These are phyloP conservation scores for Characodon lateralis DNA, from an alignment of 2,797 vertebrate genomes.

Conservation along the genomic window DNA sequence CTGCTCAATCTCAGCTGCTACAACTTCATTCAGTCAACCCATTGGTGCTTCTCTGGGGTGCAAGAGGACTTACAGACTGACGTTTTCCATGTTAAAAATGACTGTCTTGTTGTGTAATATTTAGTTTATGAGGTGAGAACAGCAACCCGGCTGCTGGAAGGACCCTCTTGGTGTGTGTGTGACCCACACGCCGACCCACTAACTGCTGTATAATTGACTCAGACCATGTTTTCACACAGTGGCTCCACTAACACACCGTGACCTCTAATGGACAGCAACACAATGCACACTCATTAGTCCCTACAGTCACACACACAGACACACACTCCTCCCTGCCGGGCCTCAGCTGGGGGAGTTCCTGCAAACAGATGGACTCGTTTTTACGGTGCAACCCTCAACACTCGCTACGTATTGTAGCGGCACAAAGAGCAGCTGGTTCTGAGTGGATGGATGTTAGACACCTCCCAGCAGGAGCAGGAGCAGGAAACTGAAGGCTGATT, in stretches of 20 bases:
- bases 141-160: too few relatives aligned
- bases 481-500: neutral
- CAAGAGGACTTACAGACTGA: too few relatives aligned
- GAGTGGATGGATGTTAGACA: constrained; percentile 39
- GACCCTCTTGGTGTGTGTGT: neutral
- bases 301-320: constrained; percentile 10
- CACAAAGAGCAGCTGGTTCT: constrained; percentile 57
- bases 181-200: neutral
- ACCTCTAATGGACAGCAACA: constrained; percentile 39
- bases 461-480: constrained; percentile 10
- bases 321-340: constrained; percentile 19
- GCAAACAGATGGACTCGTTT: constrained; percentile 62
- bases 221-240: constrained; percentile 25
- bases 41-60: too few relatives aligned
- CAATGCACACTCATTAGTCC: constrained; percentile 45
- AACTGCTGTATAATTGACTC: constrained; percentile 28
- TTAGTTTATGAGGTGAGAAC: too few relatives aligned
- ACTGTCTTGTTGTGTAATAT: too few relatives aligned
- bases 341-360: constrained; percentile 53
- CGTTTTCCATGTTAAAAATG: too few relatives aligned
- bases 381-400: constrained; percentile 37
- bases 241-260: constrained; percentile 34
- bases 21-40: too few relatives aligned
- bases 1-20: too few relatives aligned
- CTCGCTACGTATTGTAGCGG: constrained; percentile 20